Evolutionary conservation across 1,140 invertebrate species (phyloP).

Genomic region (Rhopalosiphum padi): DNA sequence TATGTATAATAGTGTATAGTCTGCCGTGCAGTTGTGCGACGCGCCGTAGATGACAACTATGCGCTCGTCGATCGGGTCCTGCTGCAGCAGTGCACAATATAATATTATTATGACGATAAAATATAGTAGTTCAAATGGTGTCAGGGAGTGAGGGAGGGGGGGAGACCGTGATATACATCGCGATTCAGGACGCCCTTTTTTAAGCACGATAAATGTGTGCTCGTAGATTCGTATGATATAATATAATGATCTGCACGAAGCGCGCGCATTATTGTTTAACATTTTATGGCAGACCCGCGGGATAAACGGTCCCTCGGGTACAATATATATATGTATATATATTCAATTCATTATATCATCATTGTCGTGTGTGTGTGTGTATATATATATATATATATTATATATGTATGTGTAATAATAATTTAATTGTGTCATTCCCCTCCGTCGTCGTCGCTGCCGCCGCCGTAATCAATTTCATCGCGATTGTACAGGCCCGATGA

Average conservation of each 20-base stretch:
- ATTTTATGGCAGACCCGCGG: not conserved
- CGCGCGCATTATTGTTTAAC: not conserved
- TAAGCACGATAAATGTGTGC: not conserved
- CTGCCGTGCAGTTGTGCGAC: not conserved
- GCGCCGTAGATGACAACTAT: not conserved
- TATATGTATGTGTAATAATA: not conserved
- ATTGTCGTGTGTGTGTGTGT: not conserved
- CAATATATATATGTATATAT: not conserved
- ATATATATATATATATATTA: too few relatives aligned
- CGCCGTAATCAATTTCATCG: not conserved
- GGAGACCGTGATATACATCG: not conserved
- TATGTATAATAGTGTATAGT: not conserved
- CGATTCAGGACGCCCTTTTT: constrained; percentile 11
- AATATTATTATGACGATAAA: not conserved
- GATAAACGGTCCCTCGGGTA: constrained; percentile 22
- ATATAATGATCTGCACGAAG: not conserved
- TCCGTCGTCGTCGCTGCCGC: not conserved
- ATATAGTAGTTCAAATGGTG: not conserved
- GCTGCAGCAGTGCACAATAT: not conserved
- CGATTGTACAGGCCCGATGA: not conserved
- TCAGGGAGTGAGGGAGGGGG: fast-evolving
- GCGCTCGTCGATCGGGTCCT: not conserved
- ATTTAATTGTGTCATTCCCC: not conserved
- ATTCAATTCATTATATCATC: not conserved
- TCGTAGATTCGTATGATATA: not conserved